Percentiles rank a stretch among this genome's conserved stretches.
phyloP scores from a whole-genome alignment of 2,113 vertebrate species.

The Alethe castanea region DNA sequence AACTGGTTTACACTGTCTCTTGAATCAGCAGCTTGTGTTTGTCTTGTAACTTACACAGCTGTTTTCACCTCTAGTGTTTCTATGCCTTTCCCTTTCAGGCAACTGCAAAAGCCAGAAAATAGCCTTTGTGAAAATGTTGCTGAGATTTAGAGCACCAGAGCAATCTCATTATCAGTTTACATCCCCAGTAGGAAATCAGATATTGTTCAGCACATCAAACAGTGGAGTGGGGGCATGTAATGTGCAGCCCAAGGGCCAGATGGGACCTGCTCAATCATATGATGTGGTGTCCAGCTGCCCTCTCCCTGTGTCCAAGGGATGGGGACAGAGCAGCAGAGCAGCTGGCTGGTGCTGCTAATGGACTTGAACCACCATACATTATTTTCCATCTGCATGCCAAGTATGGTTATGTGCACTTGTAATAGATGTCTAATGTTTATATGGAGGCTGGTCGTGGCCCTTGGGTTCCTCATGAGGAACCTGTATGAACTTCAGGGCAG shows the following conservation, averaged over 20 bases:
- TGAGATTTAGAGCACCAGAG: slow-evolving; percentile 37
- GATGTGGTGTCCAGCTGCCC: slow-evolving; percentile 26
- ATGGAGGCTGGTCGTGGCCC: neutral
- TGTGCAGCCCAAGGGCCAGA: slow-evolving; percentile 42
- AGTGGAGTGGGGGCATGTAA: neutral
- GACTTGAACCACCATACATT: neutral
- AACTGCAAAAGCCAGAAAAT: slow-evolving; percentile 6
- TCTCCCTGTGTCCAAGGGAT: neutral
- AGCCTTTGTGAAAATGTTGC: slow-evolving; percentile 16
- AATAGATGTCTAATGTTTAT: neutral
- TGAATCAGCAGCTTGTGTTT: slow-evolving; percentile 12
- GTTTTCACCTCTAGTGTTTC: slow-evolving; percentile 8
- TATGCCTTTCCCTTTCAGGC: slow-evolving; percentile 7
- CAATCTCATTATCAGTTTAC: slow-evolving; percentile 57
- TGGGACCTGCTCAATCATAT: slow-evolving; percentile 28
- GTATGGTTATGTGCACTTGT: neutral
- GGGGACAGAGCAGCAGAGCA: neutral
- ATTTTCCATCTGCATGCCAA: neutral
- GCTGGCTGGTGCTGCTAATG: neutral
- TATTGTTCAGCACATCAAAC: slow-evolving; percentile 27
- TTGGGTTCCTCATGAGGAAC: neutral
- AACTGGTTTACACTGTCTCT: neutral
- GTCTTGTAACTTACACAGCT: neutral
- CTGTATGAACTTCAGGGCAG: neutral
- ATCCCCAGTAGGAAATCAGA: slow-evolving; percentile 31